phyloP scores from a whole-genome alignment of 2,888 invertebrate genomes.

The Pyrrhia umbra region DNA sequence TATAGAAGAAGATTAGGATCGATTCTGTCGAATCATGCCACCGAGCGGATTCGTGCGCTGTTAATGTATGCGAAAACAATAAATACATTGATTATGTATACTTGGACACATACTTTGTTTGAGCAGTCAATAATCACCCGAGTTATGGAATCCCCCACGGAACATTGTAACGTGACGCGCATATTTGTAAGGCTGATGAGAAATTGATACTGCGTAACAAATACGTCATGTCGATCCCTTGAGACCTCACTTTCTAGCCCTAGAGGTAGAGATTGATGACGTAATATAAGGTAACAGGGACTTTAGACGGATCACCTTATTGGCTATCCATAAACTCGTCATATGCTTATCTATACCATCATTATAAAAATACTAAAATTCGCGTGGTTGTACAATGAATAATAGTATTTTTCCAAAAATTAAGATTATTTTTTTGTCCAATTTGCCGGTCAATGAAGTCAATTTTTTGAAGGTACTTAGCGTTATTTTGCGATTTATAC shows the following conservation, averaged over 20 bases:
- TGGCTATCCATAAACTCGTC: conserved; percentile 28
- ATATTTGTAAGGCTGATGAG: conserved; percentile 40
- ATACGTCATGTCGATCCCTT: conserved; percentile 56
- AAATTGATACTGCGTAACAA: conserved; percentile 54
- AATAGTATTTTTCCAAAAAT: background rate
- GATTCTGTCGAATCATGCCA: conserved; percentile 28
- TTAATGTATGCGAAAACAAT: conserved; percentile 22
- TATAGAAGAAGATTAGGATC: too few species aligned
- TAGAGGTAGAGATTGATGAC: conserved; percentile 56
- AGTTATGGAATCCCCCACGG: conserved; percentile 45
- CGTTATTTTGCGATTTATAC: too few species aligned
- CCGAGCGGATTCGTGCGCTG: background rate
- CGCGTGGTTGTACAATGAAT: too few species aligned
- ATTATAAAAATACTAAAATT: too few species aligned
- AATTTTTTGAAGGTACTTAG: too few species aligned
- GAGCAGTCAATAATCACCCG: conserved; percentile 47
- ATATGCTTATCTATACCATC: conserved; percentile 53
- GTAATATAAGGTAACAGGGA: conserved; percentile 47
- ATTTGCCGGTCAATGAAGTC: too few species aligned
- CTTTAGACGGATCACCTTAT: conserved; percentile 33
- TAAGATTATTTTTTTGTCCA: background rate
- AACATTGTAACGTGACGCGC: conserved; percentile 36
- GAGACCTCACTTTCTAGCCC: conserved; percentile 66
- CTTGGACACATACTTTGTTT: conserved; percentile 31
- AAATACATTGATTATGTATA: conserved; percentile 10